Percentiles rank a stretch among this genome's conserved stretches.
Evolutionary conservation across 2,888 invertebrate species (phyloP).

Genomic region (Ochropacha duplaris): DNA sequence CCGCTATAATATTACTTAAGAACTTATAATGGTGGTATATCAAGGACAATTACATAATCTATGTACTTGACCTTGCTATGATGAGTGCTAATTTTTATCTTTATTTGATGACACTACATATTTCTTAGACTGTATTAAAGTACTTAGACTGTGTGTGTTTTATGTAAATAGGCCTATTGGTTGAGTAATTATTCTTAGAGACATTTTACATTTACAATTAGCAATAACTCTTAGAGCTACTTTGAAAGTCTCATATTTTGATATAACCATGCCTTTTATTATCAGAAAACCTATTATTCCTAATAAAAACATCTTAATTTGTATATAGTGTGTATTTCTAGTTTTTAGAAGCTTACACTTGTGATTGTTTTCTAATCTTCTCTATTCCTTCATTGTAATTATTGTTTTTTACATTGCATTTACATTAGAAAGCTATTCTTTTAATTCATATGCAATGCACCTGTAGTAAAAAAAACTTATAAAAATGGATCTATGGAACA

Average conservation of each 20-base stretch:
- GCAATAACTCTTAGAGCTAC: too few species aligned
- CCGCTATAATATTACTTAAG: conserved; percentile 8
- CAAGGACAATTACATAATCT: conserved; percentile 44
- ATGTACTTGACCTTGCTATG: conserved; percentile 52
- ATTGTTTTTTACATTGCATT: conserved; percentile 11
- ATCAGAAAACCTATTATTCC: too few species aligned
- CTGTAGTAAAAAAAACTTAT: neutral
- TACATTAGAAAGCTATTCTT: neutral
- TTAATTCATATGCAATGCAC: neutral
- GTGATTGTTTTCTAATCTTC: conserved; percentile 10
- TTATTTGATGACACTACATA: neutral
- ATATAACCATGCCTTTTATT: too few species aligned
- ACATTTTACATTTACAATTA: too few species aligned
- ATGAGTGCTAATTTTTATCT: conserved; percentile 25
- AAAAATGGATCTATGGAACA: too few species aligned
- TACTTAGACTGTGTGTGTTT: neutral
- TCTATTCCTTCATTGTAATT: conserved; percentile 8
- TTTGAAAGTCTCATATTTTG: too few species aligned
- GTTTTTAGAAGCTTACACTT: conserved; percentile 1
- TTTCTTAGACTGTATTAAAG: neutral
- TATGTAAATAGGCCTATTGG: too few species aligned
- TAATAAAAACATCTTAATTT: neutral
- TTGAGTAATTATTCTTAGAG: too few species aligned
- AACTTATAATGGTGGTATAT: conserved; percentile 3
- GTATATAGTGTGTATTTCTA: neutral